These are phyloP conservation scores for Hippoglossus hippoglossus DNA, from an alignment of 2,797 vertebrate genomes.

Conservation along the genomic window DNA sequence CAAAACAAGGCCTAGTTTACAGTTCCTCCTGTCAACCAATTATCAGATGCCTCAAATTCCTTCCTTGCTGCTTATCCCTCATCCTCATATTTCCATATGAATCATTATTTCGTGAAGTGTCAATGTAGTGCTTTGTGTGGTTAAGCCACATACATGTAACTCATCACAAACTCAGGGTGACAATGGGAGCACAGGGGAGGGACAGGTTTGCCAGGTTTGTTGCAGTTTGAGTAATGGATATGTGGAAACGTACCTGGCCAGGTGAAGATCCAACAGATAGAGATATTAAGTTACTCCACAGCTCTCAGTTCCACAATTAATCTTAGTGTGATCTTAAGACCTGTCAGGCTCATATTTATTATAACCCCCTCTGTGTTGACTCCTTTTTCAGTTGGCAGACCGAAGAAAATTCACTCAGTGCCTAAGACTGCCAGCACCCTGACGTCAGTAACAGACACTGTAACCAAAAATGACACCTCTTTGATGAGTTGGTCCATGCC, in stretches of 20 bases:
- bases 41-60: constrained; percentile 14
- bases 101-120: constrained; percentile 55
- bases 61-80: constrained; percentile 41
- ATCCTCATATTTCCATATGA: constrained; percentile 39
- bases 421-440: constrained; percentile 73
- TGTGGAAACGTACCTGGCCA: constrained; percentile 56
- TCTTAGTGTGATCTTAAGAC: constrained; percentile 44
- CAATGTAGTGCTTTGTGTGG: constrained; percentile 23
- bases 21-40: constrained; percentile 38
- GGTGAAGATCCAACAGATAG: constrained; percentile 62
- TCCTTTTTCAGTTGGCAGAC: constrained; percentile 86
- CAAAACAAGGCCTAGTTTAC: constrained; percentile 33
- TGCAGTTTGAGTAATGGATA: constrained; percentile 60
- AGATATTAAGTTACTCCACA: constrained; percentile 57
- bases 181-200: constrained; percentile 28
- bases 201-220: constrained; percentile 71
- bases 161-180: constrained; percentile 43
- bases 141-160: constrained; percentile 41
- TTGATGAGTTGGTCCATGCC: constrained; percentile 89
- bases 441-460: constrained; percentile 57
- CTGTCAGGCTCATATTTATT: constrained; percentile 53
- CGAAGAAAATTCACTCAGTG: constrained; percentile 84
- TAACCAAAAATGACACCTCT: constrained; percentile 80
- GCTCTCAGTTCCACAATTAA: constrained; percentile 55
- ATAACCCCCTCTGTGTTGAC: constrained; percentile 28